Percentiles rank a stretch among this genome's conserved stretches.
Evolutionary conservation across 2,113 vertebrate species (phyloP).

Genomic region (Platysternon megacephalum): DNA sequence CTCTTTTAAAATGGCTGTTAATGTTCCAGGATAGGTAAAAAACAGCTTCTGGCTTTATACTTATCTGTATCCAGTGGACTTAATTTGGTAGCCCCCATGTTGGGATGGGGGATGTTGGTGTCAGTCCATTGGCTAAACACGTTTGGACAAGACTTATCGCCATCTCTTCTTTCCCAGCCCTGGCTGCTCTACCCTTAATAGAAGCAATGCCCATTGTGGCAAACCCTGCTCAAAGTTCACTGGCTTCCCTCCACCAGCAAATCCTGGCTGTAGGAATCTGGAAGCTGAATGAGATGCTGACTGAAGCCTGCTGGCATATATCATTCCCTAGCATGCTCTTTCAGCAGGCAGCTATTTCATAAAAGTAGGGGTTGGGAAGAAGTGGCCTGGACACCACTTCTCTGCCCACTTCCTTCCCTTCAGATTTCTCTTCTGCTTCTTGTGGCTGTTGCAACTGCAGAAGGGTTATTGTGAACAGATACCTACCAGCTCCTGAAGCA

Average conservation of each 20-base stretch:
- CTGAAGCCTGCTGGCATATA: fast-evolving
- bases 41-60: fast-evolving
- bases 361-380: not conserved
- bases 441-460: fast-evolving
- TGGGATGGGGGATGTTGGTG: not conserved
- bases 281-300: not conserved
- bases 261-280: fast-evolving
- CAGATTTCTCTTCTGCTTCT: fast-evolving
- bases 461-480: not conserved
- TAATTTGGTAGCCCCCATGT: not conserved
- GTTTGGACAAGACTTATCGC: not conserved
- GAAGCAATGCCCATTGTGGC: not conserved
- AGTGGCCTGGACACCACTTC: not conserved
- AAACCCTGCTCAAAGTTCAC: constrained; percentile 19
- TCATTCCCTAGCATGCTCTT: not conserved
- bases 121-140: fast-evolving
- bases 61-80: not conserved
- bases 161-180: fast-evolving
- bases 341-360: too few relatives aligned
- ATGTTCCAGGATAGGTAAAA: fast-evolving
- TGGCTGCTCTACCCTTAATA: not conserved
- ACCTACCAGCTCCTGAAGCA: too few relatives aligned
- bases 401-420: not conserved
- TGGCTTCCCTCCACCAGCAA: fast-evolving
- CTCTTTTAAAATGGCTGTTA: not conserved